Percentiles rank a stretch among this genome's conserved stretches.
Conservation (phyloP, 1,140 invertebrate species). For the Dendroctonus valens region DNA sequence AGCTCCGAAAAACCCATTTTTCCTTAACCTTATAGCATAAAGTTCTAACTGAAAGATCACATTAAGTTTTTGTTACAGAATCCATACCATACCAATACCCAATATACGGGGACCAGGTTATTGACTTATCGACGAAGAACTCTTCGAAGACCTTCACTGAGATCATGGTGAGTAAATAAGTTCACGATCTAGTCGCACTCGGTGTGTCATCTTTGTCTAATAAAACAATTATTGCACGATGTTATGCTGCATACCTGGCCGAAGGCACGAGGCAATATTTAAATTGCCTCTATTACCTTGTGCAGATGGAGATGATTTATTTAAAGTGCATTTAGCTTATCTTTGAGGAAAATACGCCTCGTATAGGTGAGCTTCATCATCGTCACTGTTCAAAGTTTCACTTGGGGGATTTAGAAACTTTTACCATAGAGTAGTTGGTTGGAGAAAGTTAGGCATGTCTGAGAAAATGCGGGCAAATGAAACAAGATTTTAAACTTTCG, state of each 20-base stretch:
- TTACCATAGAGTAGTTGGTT: no score
- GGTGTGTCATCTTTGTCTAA: slow-evolving; percentile 14
- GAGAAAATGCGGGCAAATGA: no score
- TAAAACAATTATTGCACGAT: slow-evolving; percentile 11
- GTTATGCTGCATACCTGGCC: slow-evolving; percentile 7
- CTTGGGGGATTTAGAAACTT: no score
- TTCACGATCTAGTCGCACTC: slow-evolving; percentile 18
- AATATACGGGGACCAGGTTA: slow-evolving; percentile 16
- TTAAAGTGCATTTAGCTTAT: no score
- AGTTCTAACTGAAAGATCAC: slow-evolving; percentile 9
- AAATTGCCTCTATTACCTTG: slow-evolving; percentile 6
- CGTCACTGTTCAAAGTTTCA: no score
- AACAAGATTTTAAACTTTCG: no score
- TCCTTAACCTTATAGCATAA: background rate
- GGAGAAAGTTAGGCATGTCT: no score
- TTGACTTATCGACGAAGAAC: slow-evolving; percentile 8
- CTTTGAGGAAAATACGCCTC: no score
- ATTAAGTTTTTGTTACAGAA: slow-evolving; percentile 7
- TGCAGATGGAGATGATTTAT: no score
- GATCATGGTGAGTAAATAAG: slow-evolving; percentile 14
- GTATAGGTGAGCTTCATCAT: no score
- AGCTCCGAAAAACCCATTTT: no score
- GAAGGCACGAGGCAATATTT: slow-evolving; percentile 14
- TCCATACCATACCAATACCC: slow-evolving; percentile 8
- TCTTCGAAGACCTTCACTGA: slow-evolving; percentile 16